Evolutionary conservation across 1,140 invertebrate species (phyloP), one percentile per base, ranked within the genome.

Genomic region (Leptopilina boulardi): DNA sequence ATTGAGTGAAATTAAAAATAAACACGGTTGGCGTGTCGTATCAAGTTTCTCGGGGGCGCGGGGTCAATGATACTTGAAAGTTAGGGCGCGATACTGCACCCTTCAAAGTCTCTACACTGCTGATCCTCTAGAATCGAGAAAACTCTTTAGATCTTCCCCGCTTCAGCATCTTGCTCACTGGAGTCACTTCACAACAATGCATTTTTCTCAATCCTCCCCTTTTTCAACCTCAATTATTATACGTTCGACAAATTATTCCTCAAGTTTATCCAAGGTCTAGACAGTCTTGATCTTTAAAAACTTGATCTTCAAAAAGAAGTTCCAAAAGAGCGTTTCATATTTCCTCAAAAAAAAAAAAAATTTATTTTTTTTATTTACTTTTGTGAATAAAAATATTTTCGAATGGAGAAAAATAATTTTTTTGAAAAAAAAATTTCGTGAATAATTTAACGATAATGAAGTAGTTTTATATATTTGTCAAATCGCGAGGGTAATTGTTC

Each of bases 121-220:
- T 66, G 23, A 34, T 66, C 59, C 59, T 66, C 59, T 66, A 66
- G 59, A 66, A 66, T 66, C 59, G 23, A 30, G 59, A 66, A 66
- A 66, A 66, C 59, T 66, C 26, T 66, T n/a, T 23, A 66, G 59
- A 66, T 66, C 59, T n/a, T 66, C 26, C 23, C 59, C 59, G 59
- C 13, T 66, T 66, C 59, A 66, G 59, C 59, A 66, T 66, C 59
- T 66, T 66, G 59, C 59, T 66, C 59, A 66, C 59, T 66, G 59
- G 23, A n/a, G 59, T 13, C 59, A 66, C 59, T 66, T 66, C 11
- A 66, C 26, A 66, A 66, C 59, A 66, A 66, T 66, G 59, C 59
- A 66, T 66, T 66, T n/a, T n/a, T 66, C 59, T 66, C 59, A 66
- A n/a, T 34, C 11, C 59, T 23, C 59, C 26, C 21, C 30, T 30